Conservation (phyloP, 2,113 vertebrate genomes). For the Peromyscus californicus region DNA sequence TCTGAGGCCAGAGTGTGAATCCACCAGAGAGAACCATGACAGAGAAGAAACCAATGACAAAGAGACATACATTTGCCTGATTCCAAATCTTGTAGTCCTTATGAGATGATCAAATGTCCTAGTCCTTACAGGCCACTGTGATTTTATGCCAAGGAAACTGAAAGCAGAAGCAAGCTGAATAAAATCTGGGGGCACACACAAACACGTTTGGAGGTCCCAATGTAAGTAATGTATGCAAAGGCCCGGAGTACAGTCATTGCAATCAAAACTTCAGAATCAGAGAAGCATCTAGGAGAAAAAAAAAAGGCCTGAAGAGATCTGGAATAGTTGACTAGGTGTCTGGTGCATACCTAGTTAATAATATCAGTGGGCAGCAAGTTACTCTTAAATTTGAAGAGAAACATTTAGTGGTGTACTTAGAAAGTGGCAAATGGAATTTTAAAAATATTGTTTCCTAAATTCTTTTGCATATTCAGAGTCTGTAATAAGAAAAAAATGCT, state of each 20-base stretch:
- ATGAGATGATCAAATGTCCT: not conserved
- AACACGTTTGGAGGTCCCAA: not conserved
- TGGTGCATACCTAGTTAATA: not conserved
- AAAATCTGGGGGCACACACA: not conserved
- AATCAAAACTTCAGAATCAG: not conserved
- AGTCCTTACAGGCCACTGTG: not conserved
- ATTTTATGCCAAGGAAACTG: not conserved
- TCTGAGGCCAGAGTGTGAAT: not conserved
- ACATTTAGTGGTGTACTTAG: not conserved
- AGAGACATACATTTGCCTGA: not conserved
- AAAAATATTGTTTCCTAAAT: not conserved
- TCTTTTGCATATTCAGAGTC: not conserved
- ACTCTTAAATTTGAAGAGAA: not conserved
- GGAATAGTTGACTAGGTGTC: not conserved
- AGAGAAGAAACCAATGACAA: not conserved
- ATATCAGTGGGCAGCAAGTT: not conserved
- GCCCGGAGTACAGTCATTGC: not conserved
- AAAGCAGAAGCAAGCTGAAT: not conserved
- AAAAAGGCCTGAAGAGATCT: fast-evolving
- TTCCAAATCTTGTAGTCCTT: not conserved
- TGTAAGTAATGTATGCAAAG: not conserved
- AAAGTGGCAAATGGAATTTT: not conserved
- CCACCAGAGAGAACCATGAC: not conserved
- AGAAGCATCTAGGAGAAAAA: fast-evolving
- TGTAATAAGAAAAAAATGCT: not conserved